Base-by-base conservation (phyloP, 1,140 invertebrate genomes). In the Cherax quadricarinatus region DNA sequence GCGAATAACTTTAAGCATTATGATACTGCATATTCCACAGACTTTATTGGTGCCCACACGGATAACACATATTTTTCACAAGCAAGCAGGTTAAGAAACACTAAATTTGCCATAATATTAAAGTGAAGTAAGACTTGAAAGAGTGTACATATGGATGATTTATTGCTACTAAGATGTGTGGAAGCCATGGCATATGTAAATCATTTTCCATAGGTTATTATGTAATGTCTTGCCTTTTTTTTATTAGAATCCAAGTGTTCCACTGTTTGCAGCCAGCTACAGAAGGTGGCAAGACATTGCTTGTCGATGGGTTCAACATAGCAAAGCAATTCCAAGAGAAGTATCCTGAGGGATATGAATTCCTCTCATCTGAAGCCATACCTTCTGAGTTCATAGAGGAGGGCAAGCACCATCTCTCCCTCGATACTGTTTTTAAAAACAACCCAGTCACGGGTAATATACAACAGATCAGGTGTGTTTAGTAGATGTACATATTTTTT, bases 221-320 rank as follows among this genome's bases (percentile, higher is more conserved):
- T 66, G 1, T 18, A 66, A 66, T 5, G 18, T 66, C 18, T 16
- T 66, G 14, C 21, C 21, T 87, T 16, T 4, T 49, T 51, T 73
- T 21, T 41, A 41, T 16, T n/a, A 93, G 92, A 48, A 70, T 93
- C 49, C 92, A 93, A 21, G 86, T 93, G 30, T 93, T 93, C 82
- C 92, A 93, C 53, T 93, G 92, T 51, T 73, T 93, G 14, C 57
- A 84, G 70, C 60, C 73, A 75, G 92, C 88, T 41, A 41, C 53
- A 12, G 66, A 84, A 48, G 92, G 92, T 48, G 92, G 92, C 6
- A 87, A 93, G 79, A 93, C 51, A n/a, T 66, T 90, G 7, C 92
- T 93, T 53, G 92, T 93, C 41, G 92, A 93, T 87, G 92, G 92
- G 1, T 93, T 93, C 24, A 91, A n/a, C 18, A 60, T 91, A 49